Percentiles rank a stretch among this genome's conserved stretches.
These are phyloP conservation scores for Himalopsyche phryganea DNA, from an alignment of 1,140 invertebrate species.

Conservation along the genomic window DNA sequence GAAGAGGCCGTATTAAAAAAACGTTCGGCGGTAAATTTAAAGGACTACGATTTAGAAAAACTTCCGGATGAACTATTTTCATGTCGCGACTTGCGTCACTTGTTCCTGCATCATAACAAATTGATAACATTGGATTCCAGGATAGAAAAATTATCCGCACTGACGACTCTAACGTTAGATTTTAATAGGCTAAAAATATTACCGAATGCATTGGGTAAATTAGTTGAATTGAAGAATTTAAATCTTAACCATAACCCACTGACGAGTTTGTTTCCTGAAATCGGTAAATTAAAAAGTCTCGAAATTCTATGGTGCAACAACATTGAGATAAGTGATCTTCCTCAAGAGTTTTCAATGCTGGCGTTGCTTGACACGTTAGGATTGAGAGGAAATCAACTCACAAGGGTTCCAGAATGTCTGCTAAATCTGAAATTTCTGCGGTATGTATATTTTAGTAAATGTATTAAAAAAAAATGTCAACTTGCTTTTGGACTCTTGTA, in stretches of 20 bases:
- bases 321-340: constrained; percentile 51
- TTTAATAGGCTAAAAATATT: constrained; percentile 67
- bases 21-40: constrained; percentile 54
- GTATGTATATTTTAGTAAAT: constrained; percentile 36
- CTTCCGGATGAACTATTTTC: constrained; percentile 53
- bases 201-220: constrained; percentile 55
- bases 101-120: constrained; percentile 59
- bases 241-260: constrained; percentile 84
- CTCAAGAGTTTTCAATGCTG: constrained; percentile 66
- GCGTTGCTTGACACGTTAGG: constrained; percentile 69
- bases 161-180: constrained; percentile 55
- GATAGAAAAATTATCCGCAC: constrained; percentile 43
- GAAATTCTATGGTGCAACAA: constrained; percentile 72
- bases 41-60: constrained; percentile 56
- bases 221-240: constrained; percentile 67
- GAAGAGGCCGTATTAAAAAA: constrained; percentile 57
- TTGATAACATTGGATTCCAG: constrained; percentile 48
- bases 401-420: constrained; percentile 51
- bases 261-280: constrained; percentile 59
- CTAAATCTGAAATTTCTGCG: constrained; percentile 52
- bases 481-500: not conserved
- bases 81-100: constrained; percentile 53
- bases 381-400: constrained; percentile 58
- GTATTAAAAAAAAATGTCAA: not conserved
- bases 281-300: constrained; percentile 67